Evolutionary conservation across 2,888 invertebrate genomes (phyloP).

Genomic region (Dione vanillae): DNA sequence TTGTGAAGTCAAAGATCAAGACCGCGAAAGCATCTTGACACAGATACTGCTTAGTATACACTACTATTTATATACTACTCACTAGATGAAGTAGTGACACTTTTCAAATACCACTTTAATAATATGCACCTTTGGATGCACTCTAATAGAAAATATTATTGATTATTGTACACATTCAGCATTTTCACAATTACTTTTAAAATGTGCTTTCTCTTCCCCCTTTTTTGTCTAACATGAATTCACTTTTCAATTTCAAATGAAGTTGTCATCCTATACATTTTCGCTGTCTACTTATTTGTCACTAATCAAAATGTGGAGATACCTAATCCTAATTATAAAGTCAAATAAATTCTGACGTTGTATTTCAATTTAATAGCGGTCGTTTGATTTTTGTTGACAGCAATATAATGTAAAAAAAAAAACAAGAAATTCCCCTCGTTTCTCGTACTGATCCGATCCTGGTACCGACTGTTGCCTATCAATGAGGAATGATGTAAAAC

Average conservation of each 20-base stretch:
- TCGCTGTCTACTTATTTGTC: constrained; percentile 70
- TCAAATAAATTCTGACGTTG: constrained; percentile 66
- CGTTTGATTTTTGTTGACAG: constrained; percentile 61
- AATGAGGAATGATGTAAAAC: constrained; percentile 78
- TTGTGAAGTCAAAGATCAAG: constrained; percentile 63
- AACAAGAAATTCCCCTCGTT: constrained; percentile 54
- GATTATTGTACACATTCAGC: constrained; percentile 70
- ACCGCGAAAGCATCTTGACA: constrained; percentile 80
- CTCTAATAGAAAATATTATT: constrained; percentile 65
- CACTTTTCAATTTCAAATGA: constrained; percentile 65
- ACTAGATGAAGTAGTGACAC: constrained; percentile 72
- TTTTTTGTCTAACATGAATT: constrained; percentile 55
- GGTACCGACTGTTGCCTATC: constrained; percentile 72
- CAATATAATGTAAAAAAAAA: constrained; percentile 57
- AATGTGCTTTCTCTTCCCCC: constrained; percentile 75
- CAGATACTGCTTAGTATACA: constrained; percentile 73
- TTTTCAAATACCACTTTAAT: constrained; percentile 81
- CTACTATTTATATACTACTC: too few species aligned
- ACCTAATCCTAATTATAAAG: constrained; percentile 74
- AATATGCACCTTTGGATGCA: constrained; percentile 65
- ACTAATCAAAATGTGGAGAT: constrained; percentile 56
- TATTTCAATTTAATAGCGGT: constrained; percentile 65
- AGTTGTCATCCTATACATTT: constrained; percentile 72
- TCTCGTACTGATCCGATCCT: constrained; percentile 73
- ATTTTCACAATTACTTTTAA: constrained; percentile 67